Conservation (phyloP, 2,113 vertebrate species). For the Tachuris rubrigastra region DNA sequence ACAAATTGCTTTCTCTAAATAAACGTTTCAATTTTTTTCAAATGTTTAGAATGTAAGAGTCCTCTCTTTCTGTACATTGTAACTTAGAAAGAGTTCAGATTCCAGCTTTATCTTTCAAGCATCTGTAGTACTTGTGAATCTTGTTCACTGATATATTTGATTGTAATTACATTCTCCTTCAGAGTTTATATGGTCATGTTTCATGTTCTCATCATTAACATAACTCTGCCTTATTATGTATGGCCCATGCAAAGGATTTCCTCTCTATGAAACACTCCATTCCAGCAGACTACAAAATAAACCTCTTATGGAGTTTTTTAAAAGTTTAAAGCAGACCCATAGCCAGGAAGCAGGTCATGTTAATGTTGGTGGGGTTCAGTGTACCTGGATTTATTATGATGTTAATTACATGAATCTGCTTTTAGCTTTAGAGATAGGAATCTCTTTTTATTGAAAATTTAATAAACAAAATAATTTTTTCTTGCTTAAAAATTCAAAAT, state of each 20-base stretch:
- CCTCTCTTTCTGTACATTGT: background rate
- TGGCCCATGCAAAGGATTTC: background rate
- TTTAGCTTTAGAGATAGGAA: background rate
- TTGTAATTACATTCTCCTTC: background rate
- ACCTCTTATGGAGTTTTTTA: background rate
- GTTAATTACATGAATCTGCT: background rate
- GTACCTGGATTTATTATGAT: background rate
- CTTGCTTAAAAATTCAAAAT: background rate
- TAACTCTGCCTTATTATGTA: background rate
- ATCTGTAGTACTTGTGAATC: background rate
- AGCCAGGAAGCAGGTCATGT: background rate
- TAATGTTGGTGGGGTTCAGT: background rate
- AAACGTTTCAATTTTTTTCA: background rate
- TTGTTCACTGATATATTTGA: background rate
- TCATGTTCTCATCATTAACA: constrained; percentile 25
- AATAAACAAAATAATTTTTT: background rate
- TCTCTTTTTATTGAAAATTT: background rate
- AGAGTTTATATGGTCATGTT: background rate
- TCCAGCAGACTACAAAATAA: background rate
- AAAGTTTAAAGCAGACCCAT: background rate
- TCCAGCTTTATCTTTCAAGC: background rate
- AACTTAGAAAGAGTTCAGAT: background rate
- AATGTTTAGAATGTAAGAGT: background rate
- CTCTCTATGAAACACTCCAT: background rate
- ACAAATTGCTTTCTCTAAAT: background rate